phyloP scores from a whole-genome alignment of 2,113 vertebrate genomes.

The Hippocampus mohnikei region DNA sequence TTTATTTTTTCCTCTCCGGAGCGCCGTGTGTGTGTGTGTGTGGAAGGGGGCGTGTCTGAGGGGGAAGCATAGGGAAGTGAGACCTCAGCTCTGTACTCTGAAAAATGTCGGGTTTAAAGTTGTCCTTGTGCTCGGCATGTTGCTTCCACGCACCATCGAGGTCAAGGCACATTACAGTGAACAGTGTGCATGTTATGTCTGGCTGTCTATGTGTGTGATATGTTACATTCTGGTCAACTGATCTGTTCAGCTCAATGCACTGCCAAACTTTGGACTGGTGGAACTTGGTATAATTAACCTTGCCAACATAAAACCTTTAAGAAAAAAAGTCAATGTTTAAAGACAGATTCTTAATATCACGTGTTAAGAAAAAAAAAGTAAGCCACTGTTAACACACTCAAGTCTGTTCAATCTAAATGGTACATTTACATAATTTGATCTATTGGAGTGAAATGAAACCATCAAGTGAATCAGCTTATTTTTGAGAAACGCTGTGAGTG shows the following conservation, averaged over 20 bases:
- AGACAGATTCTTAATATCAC: background rate
- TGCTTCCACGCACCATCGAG: constrained; percentile 6
- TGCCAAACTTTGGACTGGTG: background rate
- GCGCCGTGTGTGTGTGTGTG: constrained; percentile 62
- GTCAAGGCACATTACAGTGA: constrained; percentile 10
- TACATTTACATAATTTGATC: background rate
- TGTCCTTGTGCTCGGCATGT: constrained; percentile 5
- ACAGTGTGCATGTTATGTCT: constrained; percentile 29
- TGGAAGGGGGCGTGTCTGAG: constrained; percentile 66
- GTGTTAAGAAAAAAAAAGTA: background rate
- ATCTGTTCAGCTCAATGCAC: background rate
- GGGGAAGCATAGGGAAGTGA: constrained; percentile 34
- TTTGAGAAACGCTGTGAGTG: too few species aligned
- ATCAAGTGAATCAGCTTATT: too few species aligned
- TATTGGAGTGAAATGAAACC: background rate
- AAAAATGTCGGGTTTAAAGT: constrained; percentile 19
- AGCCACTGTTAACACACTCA: background rate
- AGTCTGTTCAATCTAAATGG: background rate
- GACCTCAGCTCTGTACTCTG: constrained; percentile 8
- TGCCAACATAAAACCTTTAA: background rate
- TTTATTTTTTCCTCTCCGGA: constrained; percentile 14
- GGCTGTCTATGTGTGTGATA: background rate
- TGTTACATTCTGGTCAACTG: background rate
- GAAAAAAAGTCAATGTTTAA: background rate
- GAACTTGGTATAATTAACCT: background rate